These are phyloP conservation scores for Sphenodon punctatus DNA, from an alignment of 2,797 vertebrate genomes.

Conservation along the genomic window DNA sequence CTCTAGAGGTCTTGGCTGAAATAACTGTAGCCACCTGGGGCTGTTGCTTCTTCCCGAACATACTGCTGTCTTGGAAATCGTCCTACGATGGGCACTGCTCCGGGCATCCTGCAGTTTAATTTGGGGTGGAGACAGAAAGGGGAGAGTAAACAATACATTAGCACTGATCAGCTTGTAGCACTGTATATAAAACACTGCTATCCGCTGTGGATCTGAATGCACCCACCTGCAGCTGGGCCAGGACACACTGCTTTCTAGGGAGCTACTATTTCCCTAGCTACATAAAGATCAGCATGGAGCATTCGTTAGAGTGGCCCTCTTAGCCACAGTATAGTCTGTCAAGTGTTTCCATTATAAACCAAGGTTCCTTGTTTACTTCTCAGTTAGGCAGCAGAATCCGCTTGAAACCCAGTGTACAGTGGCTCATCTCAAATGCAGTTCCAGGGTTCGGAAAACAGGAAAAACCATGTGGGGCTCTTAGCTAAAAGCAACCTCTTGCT, in stretches of 20 bases:
- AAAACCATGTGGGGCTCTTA: background rate
- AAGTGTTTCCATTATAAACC: conserved; percentile 39
- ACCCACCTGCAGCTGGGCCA: conserved; percentile 33
- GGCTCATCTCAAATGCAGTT: background rate
- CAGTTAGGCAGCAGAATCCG: background rate
- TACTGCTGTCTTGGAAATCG: conserved; percentile 66
- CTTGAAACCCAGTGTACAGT: background rate
- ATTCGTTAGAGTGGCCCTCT: conserved; percentile 3
- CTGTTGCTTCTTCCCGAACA: conserved; percentile 70
- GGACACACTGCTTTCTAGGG: background rate
- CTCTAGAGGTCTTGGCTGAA: conserved; percentile 71
- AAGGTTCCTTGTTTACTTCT: conserved; percentile 4
- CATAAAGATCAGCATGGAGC: background rate
- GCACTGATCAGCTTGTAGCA: conserved; percentile 45
- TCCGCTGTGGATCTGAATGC: conserved; percentile 19
- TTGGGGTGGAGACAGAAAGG: background rate
- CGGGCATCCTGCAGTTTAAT: conserved; percentile 53
- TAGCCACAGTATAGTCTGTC: background rate
- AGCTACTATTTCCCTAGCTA: background rate
- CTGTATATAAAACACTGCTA: conserved; percentile 39
- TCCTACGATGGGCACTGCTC: conserved; percentile 56
- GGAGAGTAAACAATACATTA: conserved; percentile 31
- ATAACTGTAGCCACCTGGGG: conserved; percentile 71
- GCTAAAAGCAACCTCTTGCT: background rate
- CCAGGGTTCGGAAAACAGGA: background rate